Conservation (phyloP, 64 coral and sea anemone species). For the Pocillopora damicornis region DNA sequence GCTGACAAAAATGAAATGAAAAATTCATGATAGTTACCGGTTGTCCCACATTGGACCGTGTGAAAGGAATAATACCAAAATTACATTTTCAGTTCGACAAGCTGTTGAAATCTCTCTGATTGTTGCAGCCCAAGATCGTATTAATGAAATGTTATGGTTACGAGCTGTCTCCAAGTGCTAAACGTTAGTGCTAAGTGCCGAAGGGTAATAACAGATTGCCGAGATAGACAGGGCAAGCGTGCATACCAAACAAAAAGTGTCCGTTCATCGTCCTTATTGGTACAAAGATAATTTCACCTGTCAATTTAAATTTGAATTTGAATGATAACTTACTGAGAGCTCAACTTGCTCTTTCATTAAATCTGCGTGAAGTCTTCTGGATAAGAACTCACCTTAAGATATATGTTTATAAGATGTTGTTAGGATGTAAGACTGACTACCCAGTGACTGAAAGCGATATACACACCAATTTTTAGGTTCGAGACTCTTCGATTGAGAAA, state of each 20-base stretch:
- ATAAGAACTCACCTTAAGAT: no score
- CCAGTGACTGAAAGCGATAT: no score
- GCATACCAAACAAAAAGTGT: not conserved
- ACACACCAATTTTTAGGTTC: no score
- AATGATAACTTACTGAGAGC: not conserved
- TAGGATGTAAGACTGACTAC: no score
- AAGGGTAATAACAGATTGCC: not conserved
- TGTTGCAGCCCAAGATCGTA: no score
- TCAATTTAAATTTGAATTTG: not conserved
- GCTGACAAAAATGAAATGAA: not conserved
- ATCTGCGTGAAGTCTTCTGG: not conserved
- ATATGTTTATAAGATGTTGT: no score
- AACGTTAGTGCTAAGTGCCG: no score
- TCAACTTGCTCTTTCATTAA: not conserved
- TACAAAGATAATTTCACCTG: not conserved
- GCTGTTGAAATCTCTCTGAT: not conserved
- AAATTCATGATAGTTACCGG: not conserved
- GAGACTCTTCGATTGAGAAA: no score
- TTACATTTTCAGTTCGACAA: not conserved
- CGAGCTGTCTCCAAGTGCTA: no score
- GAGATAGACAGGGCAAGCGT: not conserved
- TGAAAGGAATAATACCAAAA: not conserved
- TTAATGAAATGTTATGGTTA: no score
- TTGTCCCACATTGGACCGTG: not conserved
- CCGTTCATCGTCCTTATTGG: not conserved